phyloP scores from a whole-genome alignment of 1,140 invertebrate genomes.

The Penaeus japonicus region DNA sequence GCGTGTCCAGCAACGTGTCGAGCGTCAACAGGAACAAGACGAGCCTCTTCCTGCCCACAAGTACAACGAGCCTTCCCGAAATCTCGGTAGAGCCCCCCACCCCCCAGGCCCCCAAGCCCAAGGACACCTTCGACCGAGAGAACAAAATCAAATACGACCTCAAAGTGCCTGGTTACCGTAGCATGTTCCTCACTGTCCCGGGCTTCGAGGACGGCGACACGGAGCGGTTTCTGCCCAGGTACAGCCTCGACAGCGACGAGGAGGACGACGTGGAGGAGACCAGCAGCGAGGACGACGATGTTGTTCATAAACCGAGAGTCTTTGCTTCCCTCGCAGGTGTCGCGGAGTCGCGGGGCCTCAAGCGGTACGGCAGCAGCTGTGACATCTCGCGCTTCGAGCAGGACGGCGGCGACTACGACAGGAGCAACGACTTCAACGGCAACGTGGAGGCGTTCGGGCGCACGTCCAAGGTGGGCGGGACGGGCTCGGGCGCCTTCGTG shows the following conservation, averaged over 20 bases:
- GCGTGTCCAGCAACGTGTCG: constrained; percentile 25
- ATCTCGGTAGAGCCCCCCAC: constrained; percentile 57
- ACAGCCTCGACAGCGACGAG: constrained; percentile 31
- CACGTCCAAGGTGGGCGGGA: constrained; percentile 38
- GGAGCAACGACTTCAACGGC: constrained; percentile 17
- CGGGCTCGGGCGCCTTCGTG: constrained; percentile 45
- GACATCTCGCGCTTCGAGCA: constrained; percentile 46
- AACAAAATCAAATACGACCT: constrained; percentile 47
- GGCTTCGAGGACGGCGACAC: constrained; percentile 49
- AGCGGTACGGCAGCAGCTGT: constrained; percentile 56
- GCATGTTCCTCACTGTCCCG: constrained; percentile 57
- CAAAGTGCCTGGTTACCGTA: constrained; percentile 53
- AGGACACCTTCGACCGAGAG: constrained; percentile 34
- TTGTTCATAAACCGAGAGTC: constrained; percentile 46
- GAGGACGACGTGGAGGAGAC: constrained; percentile 15
- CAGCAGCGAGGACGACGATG: constrained; percentile 53
- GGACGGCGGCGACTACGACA: background rate
- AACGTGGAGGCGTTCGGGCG: background rate
- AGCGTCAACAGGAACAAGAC: constrained; percentile 47
- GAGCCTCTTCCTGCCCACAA: constrained; percentile 53
- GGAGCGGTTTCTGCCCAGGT: constrained; percentile 51
- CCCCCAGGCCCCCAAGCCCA: constrained; percentile 55
- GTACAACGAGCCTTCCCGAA: constrained; percentile 56
- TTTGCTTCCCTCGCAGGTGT: constrained; percentile 48
- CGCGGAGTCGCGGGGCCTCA: constrained; percentile 37